Base-by-base conservation (phyloP, 92 coral and sea anemone genomes). In the Plumapathes pennacea region DNA sequence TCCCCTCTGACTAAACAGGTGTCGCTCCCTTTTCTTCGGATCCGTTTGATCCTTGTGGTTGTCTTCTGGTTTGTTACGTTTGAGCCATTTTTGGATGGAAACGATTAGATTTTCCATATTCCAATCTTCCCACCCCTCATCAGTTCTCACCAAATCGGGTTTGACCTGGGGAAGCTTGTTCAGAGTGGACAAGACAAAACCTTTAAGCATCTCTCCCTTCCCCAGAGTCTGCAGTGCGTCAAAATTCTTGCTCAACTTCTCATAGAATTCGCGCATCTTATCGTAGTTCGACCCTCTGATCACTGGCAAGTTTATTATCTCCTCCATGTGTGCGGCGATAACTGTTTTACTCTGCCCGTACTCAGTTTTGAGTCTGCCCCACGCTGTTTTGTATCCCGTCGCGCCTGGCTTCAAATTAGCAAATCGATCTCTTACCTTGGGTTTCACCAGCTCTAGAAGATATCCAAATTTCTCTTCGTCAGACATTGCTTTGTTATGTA, bases 111-210 rank as follows among this genome's bases (percentile, higher is more conserved):
- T 64, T 21, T 62, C 32, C 86, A 72, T 71, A 38, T 48, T 47
- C 81, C 86, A 64, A 15, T 72, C 75, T 52, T 72, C 81, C 86
- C 81, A 80, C 30, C 57, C 39, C 31, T 72, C 64, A 48, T 72
- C 81, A 5, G 38, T 51, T 26, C 76, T 60, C 18, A 72, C 71
- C 6, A 80, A 54, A 41, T 80, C 81, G 0, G 81, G 81, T 48
- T 80, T 64, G 14, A 80, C 81, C 33, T 63, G 76, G 17, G 81
- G 76, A 25, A 64, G 57, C 28, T 72, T 72, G 31, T 80, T 80
- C 10, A 72, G 58, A 5, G 65, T 62, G 23, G 80, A 28, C 57
- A 71, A 49, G 21, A 72, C 76, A 22, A 72, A 45, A 7, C 66
- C 81, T 30, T 52, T 72, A 11, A 72, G 34, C 72, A 66, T 74